Conservation (phyloP, 2,113 vertebrate genomes). For the Amblyopsis rosae region DNA sequence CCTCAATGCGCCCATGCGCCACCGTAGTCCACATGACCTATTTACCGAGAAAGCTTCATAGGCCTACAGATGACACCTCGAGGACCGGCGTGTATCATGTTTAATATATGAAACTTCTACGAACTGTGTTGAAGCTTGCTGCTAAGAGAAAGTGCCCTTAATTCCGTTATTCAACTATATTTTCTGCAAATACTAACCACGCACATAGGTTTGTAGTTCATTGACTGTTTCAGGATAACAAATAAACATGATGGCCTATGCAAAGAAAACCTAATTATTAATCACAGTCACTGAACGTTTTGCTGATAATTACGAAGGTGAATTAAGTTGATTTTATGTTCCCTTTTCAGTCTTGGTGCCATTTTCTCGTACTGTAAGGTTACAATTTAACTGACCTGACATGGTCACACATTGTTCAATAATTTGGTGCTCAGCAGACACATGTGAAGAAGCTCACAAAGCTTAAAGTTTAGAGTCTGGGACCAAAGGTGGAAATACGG, state of each 20-base stretch:
- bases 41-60: constrained; percentile 21
- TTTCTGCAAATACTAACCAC: constrained; percentile 9
- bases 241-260: constrained; percentile 14
- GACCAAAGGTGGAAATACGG: constrained; percentile 31
- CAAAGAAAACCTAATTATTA: constrained; percentile 15
- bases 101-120: neutral
- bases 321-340: neutral
- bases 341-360: neutral
- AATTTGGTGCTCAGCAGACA: constrained; percentile 12
- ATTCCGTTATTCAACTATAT: neutral
- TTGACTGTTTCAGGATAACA: neutral
- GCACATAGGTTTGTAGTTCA: constrained; percentile 7
- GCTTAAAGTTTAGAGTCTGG: neutral
- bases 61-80: constrained; percentile 7
- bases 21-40: constrained; percentile 36
- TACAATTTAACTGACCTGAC: neutral
- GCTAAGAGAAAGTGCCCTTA: constrained; percentile 30
- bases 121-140: neutral
- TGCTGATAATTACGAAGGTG: constrained; percentile 4
- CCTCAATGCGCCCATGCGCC: neutral
- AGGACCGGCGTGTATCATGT: constrained; percentile 4
- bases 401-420: neutral
- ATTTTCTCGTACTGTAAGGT: neutral
- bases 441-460: neutral
- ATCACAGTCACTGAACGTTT: constrained; percentile 8